A percentile compares a stretch with the other conserved stretches of the same genome.
phyloP scores from a whole-genome alignment of 2,113 vertebrate species.

The Heloderma charlesbogerti region DNA sequence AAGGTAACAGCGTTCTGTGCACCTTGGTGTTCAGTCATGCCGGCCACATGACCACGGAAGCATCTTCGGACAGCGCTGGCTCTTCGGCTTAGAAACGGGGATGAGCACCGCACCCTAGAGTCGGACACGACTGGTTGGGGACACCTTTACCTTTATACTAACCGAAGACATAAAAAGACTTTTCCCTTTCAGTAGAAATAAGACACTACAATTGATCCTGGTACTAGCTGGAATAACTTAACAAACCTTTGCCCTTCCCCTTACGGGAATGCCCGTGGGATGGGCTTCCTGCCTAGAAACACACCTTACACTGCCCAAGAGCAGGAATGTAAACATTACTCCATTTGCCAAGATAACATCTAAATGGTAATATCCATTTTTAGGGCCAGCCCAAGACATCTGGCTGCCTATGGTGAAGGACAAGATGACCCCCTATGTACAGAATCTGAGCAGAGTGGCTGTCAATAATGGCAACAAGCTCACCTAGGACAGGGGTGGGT shows the following conservation, averaged over 20 bases:
- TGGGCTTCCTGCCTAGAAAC: neutral
- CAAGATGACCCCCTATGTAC: neutral
- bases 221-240: neutral
- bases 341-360: neutral
- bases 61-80: too few species aligned
- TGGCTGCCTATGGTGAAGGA: neutral
- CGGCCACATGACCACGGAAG: too few species aligned
- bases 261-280: neutral
- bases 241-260: neutral
- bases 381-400: neutral
- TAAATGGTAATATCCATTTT: neutral
- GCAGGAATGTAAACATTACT: neutral
- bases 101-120: too few species aligned
- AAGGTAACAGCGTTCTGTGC: too few species aligned
- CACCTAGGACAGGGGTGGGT: too few species aligned
- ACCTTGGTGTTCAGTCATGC: too few species aligned
- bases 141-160: too few species aligned
- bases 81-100: too few species aligned
- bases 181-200: neutral
- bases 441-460: neutral
- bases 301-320: neutral
- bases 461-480: neutral
- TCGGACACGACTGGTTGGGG: too few species aligned
- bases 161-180: neutral
- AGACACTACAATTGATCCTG: neutral